Evolutionary conservation across 1,140 invertebrate species (phyloP), one percentile per base, ranked within the genome.

Genomic region (Conus betulinus): DNA sequence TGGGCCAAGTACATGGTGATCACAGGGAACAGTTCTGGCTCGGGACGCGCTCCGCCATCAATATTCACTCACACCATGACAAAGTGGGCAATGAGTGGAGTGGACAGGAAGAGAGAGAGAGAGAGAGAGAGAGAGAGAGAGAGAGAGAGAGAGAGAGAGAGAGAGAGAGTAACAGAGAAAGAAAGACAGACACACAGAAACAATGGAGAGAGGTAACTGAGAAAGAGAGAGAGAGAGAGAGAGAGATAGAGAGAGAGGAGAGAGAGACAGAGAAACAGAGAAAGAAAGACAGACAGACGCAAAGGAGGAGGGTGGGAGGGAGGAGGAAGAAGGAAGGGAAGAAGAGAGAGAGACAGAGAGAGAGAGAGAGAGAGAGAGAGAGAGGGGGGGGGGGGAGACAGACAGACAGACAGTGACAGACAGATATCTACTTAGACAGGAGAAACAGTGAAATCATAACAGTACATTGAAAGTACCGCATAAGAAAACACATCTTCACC

Each of bases 171-270:
- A 11, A 25, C 8, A 63, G 67, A 57, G 3, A 67, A 0, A 60
- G 1, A 15, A 10, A 85, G 0, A 71, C 57, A 25, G 25, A 39
- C n/a, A n/a, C n/a, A 27, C 17, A 67, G 55, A 63, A n/a, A n/a
- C n/a, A n/a, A n/a, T n/a, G n/a, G n/a, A n/a, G n/a, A n/a, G n/a
- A n/a, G n/a, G n/a, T n/a, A n/a, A n/a, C n/a, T n/a, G n/a, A n/a
- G n/a, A n/a, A 57, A 63, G 63, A 39, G 63, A 71, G 39, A 60
- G 55, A 85, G 15, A 85, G 60, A 67, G n/a, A 63, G 39, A 85
- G n/a, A n/a, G n/a, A n/a, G n/a, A n/a, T n/a, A n/a, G n/a, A n/a
- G n/a, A n/a, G n/a, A n/a, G n/a, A n/a, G n/a, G n/a, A n/a, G n/a
- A n/a, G n/a, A n/a, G n/a, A n/a, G n/a, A n/a, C n/a, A n/a, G n/a